phyloP scores from a whole-genome alignment of 2,888 invertebrate genomes.

The Iphiclides podalirius region DNA sequence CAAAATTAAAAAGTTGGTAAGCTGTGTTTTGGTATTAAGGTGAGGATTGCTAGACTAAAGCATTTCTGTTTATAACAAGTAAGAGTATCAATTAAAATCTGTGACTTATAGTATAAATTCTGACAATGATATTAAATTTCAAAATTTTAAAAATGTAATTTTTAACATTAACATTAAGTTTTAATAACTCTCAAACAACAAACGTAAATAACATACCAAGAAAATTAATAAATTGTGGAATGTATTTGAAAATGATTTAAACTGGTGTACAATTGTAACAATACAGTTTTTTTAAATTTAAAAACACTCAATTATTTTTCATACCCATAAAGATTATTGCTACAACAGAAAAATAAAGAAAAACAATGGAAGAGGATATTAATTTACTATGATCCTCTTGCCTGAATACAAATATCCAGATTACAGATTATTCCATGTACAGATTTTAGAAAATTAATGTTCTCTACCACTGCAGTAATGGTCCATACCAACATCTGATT shows the following conservation, averaged over 20 bases:
- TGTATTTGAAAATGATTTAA: conserved; percentile 22
- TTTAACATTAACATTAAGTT: not conserved
- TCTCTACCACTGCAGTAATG: conserved; percentile 20
- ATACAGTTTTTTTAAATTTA: conserved; percentile 36
- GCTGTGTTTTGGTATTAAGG: conserved; percentile 79
- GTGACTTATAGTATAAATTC: conserved; percentile 8
- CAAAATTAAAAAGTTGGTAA: conserved; percentile 76
- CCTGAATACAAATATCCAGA: too few relatives aligned
- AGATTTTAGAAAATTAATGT: not conserved
- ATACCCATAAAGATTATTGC: conserved; percentile 4
- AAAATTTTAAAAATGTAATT: not conserved
- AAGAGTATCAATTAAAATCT: conserved; percentile 18
- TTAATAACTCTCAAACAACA: too few relatives aligned
- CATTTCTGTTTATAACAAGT: conserved; percentile 36
- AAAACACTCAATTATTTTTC: conserved; percentile 1
- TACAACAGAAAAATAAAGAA: conserved; percentile 19
- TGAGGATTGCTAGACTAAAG: conserved; percentile 73
- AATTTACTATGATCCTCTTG: not conserved
- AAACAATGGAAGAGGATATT: conserved; percentile 14
- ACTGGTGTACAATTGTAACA: conserved; percentile 38
- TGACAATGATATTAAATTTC: conserved; percentile 2
- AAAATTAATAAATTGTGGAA: conserved; percentile 1
- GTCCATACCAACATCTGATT: conserved; percentile 41
- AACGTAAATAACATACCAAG: conserved; percentile 3
- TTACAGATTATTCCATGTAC: not conserved